These are phyloP conservation scores for Marisa cornuarietis DNA, from an alignment of 1,140 invertebrate species.

Conservation along the genomic window DNA sequence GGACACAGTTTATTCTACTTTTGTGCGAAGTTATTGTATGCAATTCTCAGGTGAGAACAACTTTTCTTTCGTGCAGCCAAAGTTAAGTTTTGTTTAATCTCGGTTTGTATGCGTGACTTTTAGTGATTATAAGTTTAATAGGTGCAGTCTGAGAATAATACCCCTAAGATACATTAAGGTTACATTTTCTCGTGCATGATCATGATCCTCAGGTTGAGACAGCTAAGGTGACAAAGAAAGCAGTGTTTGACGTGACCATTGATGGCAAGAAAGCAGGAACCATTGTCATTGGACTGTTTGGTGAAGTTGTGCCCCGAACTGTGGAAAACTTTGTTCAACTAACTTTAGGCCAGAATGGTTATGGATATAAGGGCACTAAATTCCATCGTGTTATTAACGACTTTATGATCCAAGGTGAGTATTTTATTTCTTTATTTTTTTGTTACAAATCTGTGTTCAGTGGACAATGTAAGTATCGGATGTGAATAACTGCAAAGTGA, in stretches of 20 bases:
- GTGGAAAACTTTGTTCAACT: constrained; percentile 58
- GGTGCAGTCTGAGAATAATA: too few species aligned
- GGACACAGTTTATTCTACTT: too few species aligned
- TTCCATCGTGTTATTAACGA: constrained; percentile 63
- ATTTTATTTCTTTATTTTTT: not conserved
- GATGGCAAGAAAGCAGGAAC: constrained; percentile 48
- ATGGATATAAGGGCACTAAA: constrained; percentile 57
- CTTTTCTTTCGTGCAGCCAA: too few species aligned
- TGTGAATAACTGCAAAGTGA: too few species aligned
- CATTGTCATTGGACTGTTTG: constrained; percentile 62
- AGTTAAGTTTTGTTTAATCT: too few species aligned
- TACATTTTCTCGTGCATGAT: too few species aligned
- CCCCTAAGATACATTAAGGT: too few species aligned
- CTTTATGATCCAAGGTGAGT: constrained; percentile 65
- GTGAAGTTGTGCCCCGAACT: constrained; percentile 57
- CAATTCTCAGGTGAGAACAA: too few species aligned
- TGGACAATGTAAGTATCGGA: not conserved
- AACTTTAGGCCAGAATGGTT: constrained; percentile 38
- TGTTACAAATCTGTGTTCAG: not conserved
- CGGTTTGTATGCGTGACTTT: too few species aligned
- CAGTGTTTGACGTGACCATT: constrained; percentile 54
- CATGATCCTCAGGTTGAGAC: not conserved
- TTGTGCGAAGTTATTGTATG: too few species aligned
- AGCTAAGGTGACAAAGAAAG: constrained; percentile 50
- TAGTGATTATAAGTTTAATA: too few species aligned